Base-by-base conservation (phyloP, 2,113 vertebrate species). In the Muntiacus reevesi region DNA sequence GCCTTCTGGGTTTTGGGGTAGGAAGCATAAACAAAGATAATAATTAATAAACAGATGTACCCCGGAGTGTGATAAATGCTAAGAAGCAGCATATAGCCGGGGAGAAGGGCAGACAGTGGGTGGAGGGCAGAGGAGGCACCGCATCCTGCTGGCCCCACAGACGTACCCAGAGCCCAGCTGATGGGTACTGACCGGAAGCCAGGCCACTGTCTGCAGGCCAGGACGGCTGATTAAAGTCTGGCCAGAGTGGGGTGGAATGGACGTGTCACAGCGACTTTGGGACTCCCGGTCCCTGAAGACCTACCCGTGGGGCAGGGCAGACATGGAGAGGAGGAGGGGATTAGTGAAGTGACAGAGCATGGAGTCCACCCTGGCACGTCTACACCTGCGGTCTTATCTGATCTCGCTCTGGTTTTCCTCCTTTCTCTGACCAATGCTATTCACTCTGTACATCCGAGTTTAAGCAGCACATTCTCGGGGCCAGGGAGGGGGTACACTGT, bases 61-160 rank as follows among this genome's bases (percentile, higher is more conserved):
- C 27, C 50, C n/a, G 6, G 36, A 81, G 21, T 10, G 21, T 50
- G 85, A 9, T 15, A 15, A n/a, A 21, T 16, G 54, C 59, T 17
- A 25, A 52, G 30, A 82, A 81, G 81, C 27, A 64, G 8, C 14
- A 3, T 5, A 16, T 1, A 33, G 36, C 14, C 0, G 3, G 36
- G 57, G 47, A 71, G n/a, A 27, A 4, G 15, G 74, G 47, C 13
- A 50, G 57, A 6, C 43, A 16, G 1, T 14, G 0, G 11, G 28
- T 3, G 23, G 52, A 10, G 43, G 57, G 43, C n/a, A 6, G 36
- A 36, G 36, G 2, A 0, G 52, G 6, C 0, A 4, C n/a, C 17
- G 5, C 1, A 43, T 50, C 23, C 43, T 47, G 45, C 15, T 27
- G 79, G 33, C 92, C 81, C 57, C n/a, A 5, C 2, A 15, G 27